Conservation (phyloP, 2,888 invertebrate genomes). For the Amiota minor region DNA sequence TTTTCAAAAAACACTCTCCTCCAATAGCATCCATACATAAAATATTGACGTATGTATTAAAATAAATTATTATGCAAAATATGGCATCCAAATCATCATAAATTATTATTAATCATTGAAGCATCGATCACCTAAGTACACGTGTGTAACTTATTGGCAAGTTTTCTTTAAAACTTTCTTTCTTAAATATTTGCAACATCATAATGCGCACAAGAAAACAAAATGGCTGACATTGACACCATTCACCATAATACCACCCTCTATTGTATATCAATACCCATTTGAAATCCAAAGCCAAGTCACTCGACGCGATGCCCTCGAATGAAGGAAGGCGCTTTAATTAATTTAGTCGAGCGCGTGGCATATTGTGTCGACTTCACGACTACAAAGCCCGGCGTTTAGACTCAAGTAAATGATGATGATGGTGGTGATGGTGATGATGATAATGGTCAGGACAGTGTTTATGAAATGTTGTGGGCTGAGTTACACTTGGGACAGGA, state of each 20-base stretch:
- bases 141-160: too few relatives aligned
- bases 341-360: slow-evolving; percentile 29
- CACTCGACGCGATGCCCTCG: not conserved
- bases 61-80: too few relatives aligned
- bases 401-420: slow-evolving; percentile 14
- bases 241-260: not conserved
- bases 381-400: slow-evolving; percentile 15
- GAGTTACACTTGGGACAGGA: slow-evolving; percentile 27
- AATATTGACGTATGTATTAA: too few relatives aligned
- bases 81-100: too few relatives aligned
- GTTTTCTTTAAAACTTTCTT: too few relatives aligned
- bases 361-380: not conserved
- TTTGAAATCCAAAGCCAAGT: not conserved
- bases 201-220: not conserved
- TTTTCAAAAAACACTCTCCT: too few relatives aligned
- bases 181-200: too few relatives aligned
- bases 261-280: not conserved
- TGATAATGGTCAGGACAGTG: slow-evolving; percentile 31
- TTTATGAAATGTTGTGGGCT: not conserved
- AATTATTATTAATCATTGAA: too few relatives aligned
- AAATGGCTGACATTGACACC: slow-evolving; percentile 14
- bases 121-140: too few relatives aligned
- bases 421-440: not conserved
- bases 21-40: too few relatives aligned
- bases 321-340: slow-evolving; percentile 28